Percentiles rank a stretch among this genome's conserved stretches.
Evolutionary conservation across 2,113 vertebrate species (phyloP).

Genomic region (Opisthocomus hoazin): DNA sequence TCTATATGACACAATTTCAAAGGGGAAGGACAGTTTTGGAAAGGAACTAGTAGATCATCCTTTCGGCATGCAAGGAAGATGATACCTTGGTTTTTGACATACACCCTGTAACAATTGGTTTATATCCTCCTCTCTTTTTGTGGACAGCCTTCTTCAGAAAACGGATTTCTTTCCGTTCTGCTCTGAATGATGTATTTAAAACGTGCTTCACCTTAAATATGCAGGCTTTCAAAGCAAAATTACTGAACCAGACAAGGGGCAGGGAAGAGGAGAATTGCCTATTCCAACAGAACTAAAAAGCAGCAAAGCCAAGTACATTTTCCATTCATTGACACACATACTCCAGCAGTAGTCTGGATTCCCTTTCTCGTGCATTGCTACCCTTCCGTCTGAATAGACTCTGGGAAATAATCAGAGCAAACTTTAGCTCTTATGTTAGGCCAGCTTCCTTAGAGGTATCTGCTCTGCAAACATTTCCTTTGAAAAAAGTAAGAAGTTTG

Average conservation of each 20-base stretch:
- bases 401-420: neutral
- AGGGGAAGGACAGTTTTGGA: neutral
- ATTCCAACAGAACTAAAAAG: neutral
- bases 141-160: neutral
- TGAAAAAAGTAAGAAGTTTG: conserved; percentile 15
- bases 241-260: neutral
- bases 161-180: neutral
- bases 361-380: neutral
- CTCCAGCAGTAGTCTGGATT: neutral
- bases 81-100: neutral
- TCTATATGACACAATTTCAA: neutral
- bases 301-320: neutral
- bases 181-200: neutral
- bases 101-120: neutral
- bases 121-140: neutral
- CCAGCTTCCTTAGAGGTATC: neutral
- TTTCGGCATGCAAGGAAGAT: neutral
- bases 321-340: neutral
- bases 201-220: neutral
- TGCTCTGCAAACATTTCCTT: conserved; percentile 16
- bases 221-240: neutral
- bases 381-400: neutral
- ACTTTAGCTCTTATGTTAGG: neutral
- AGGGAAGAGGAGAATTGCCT: neutral
- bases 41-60: neutral